phyloP scores from a whole-genome alignment of 2,888 invertebrate genomes.

The Omphaloscelis lunosa region DNA sequence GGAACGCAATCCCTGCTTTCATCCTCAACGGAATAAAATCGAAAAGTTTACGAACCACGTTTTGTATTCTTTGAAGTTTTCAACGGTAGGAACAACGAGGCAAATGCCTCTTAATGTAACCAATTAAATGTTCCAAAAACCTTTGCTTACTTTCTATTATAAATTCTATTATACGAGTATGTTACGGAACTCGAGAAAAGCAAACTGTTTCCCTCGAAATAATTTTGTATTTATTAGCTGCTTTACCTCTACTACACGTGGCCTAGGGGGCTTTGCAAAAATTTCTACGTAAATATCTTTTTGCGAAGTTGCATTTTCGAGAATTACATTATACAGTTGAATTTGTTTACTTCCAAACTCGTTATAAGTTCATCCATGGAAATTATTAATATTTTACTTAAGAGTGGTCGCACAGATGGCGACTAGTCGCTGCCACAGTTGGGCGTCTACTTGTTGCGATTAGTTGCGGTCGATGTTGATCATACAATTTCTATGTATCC shows the following conservation, averaged over 20 bases:
- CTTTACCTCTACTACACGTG: background rate
- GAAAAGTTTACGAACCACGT: slow-evolving; percentile 53
- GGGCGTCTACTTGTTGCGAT: background rate
- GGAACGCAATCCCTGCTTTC: slow-evolving; percentile 24
- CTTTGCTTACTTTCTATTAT: slow-evolving; percentile 37
- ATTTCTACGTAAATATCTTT: slow-evolving; percentile 11
- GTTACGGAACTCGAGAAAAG: slow-evolving; percentile 24
- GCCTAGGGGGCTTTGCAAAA: slow-evolving; percentile 2
- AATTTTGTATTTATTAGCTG: slow-evolving; percentile 22
- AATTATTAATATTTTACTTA: slow-evolving; percentile 17
- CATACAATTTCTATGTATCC: background rate
- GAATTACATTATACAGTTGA: slow-evolving; percentile 16
- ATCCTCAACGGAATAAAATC: slow-evolving; percentile 43
- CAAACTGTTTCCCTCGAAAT: slow-evolving; percentile 22
- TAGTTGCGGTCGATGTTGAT: background rate
- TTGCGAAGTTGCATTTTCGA: slow-evolving; percentile 17
- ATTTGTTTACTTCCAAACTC: slow-evolving; percentile 39
- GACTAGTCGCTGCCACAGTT: background rate
- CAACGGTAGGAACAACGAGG: slow-evolving; percentile 21
- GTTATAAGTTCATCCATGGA: slow-evolving; percentile 20
- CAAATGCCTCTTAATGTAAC: slow-evolving; percentile 55
- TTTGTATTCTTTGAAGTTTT: slow-evolving; percentile 60
- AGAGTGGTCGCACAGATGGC: background rate
- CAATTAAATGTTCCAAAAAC: slow-evolving; percentile 63
- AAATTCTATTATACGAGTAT: slow-evolving; percentile 44